Conservation (phyloP, 2,888 invertebrate species). For the Lasioglossum pauxillum region DNA sequence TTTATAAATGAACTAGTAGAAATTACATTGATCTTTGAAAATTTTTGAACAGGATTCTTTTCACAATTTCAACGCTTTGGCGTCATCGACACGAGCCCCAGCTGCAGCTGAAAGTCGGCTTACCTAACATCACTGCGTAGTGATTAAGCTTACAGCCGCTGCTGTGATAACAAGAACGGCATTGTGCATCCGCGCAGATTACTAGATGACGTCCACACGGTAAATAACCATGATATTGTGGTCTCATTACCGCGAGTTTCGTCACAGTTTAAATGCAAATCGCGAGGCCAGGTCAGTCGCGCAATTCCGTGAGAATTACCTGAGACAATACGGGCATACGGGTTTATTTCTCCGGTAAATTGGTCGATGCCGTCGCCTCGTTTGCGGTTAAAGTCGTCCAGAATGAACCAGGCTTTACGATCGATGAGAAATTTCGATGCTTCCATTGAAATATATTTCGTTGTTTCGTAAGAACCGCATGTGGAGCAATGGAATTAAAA, state of each 20-base stretch:
- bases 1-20: too few relatives aligned
- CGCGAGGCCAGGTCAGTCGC: conserved; percentile 61
- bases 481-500: neutral
- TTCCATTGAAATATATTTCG: neutral
- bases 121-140: neutral
- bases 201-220: conserved; percentile 9
- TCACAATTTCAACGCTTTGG: neutral
- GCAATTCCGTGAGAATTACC: conserved; percentile 65
- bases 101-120: conserved; percentile 2
- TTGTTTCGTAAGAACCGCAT: neutral
- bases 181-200: conserved; percentile 34
- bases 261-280: conserved; percentile 63
- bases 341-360: conserved; percentile 35
- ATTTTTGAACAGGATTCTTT: too few relatives aligned
- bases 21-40: too few relatives aligned
- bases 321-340: conserved; percentile 55
- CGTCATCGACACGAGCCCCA: neutral
- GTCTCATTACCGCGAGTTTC: conserved; percentile 66
- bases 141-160: conserved; percentile 10
- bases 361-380: conserved; percentile 42
- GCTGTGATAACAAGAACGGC: conserved; percentile 20
- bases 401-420: conserved; percentile 11
- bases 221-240: conserved; percentile 49
- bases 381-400: conserved; percentile 14
- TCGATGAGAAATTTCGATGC: conserved; percentile 24